Evolutionary conservation across 2,113 vertebrate genomes (phyloP), one percentile per base, ranked within the genome.

Genomic region (Chiloscyllium plagiosum): DNA sequence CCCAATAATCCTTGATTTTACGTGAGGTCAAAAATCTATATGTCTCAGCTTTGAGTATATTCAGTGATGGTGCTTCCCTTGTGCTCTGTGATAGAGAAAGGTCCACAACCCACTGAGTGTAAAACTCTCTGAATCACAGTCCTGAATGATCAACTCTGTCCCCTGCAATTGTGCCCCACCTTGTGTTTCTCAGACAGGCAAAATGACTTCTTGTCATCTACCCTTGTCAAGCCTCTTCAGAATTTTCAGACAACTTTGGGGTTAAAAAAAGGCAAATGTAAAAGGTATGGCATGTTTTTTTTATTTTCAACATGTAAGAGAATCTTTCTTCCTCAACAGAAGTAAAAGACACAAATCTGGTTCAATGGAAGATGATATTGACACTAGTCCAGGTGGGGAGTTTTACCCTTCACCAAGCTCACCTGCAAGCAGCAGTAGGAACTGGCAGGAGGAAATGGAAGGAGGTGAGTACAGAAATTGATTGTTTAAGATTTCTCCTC

Each of bases 391-490:
- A 0, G 98, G 98, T 56, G 99, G 98, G 50, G 99, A 99, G 96
- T 99, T 99, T 97, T 99, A 99, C 97, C 98, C 98, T 93, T 99
- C 99, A 65, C 99, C 99, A 90, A 98, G 98, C 96, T 99, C 99
- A 70, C 99, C 99, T 90, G 99, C 98, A 96, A 99, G 99, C 98
- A 99, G 98, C 97, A 99, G 98, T 97, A 98, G 99, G 96, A 99
- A 99, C 98, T 99, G 99, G 99, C 98, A 98, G 47, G 99, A 99
- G 96, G 99, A 99, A 96, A 98, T 99, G 97, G 99, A 99, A 98
- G 99, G 98, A 98, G 99, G 99, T 99, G 97, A 96, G 98, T 96
- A 19, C 86, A 66, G 2, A n/a, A 10, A 3, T 47, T 56, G 20
- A 47, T 6, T 12, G 12, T 42, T 6, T 1, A 19, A 42, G 42